Evolutionary conservation across 2,797 vertebrate genomes (phyloP).

Genomic region (Limnodromus scolopaceus): DNA sequence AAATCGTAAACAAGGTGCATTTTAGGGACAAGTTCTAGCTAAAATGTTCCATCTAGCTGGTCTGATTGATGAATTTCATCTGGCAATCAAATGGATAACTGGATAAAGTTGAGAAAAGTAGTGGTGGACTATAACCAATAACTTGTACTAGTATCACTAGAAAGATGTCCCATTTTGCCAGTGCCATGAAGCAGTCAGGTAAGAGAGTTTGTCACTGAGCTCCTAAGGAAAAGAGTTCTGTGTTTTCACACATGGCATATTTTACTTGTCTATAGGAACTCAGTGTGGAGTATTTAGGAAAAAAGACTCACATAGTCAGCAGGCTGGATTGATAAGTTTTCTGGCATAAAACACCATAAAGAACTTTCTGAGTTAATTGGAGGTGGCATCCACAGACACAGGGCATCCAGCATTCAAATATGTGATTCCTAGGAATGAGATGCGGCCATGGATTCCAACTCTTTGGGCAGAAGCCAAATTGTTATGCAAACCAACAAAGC

Average conservation of each 20-base stretch:
- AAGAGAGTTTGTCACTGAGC: neutral
- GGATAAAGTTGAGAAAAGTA: neutral
- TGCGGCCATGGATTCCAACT: neutral
- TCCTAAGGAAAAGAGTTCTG: neutral
- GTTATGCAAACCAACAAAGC: neutral
- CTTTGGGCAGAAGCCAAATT: neutral
- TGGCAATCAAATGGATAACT: neutral
- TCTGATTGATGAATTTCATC: neutral
- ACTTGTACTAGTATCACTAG: neutral
- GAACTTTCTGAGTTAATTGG: neutral
- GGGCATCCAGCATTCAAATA: neutral
- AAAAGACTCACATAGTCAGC: neutral
- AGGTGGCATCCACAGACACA: neutral
- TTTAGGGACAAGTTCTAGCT: neutral
- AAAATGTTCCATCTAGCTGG: neutral
- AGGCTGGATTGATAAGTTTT: neutral
- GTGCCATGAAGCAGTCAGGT: neutral
- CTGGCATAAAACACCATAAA: neutral
- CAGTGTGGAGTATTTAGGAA: neutral
- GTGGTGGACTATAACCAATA: neutral
- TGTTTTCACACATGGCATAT: neutral
- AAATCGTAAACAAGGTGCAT: neutral
- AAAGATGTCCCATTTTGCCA: neutral
- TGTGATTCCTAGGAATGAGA: conserved; percentile 3
- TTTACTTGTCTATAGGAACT: neutral